phyloP scores from a whole-genome alignment of 2,888 invertebrate species.

The Eristalinus aeneus region DNA sequence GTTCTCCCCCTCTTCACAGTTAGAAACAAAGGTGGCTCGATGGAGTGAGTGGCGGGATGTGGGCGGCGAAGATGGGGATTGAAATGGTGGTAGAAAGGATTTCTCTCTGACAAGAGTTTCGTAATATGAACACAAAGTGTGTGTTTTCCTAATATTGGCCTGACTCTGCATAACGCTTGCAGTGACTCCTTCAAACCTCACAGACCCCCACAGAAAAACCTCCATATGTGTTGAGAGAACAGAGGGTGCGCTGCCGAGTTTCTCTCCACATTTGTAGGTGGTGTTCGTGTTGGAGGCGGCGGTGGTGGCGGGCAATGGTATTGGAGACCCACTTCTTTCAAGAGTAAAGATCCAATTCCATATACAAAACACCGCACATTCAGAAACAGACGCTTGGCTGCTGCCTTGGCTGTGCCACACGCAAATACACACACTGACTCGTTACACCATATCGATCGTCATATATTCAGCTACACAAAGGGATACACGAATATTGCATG shows the following conservation, averaged over 20 bases:
- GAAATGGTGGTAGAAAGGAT: not conserved
- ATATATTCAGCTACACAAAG: constrained; percentile 53
- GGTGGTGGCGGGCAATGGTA: not conserved
- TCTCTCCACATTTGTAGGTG: constrained; percentile 8
- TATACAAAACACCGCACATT: constrained; percentile 40
- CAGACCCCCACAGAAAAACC: not conserved
- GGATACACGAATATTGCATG: constrained; percentile 68
- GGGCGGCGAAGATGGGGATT: not conserved
- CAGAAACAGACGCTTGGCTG: constrained; percentile 44
- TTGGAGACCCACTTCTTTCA: constrained; percentile 25
- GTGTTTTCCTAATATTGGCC: constrained; percentile 70
- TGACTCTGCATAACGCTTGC: constrained; percentile 68
- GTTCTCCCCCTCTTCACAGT: not conserved
- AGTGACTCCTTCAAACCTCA: constrained; percentile 12
- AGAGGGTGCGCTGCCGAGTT: not conserved
- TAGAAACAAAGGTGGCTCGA: constrained; percentile 46
- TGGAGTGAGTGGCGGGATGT: not conserved
- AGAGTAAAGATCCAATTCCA: constrained; percentile 52
- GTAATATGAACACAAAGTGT: constrained; percentile 68
- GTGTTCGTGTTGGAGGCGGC: too few species aligned
- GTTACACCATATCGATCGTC: constrained; percentile 63
- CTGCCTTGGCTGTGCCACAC: not conserved
- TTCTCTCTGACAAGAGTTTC: constrained; percentile 52
- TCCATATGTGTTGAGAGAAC: not conserved
- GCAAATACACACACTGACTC: not conserved